phyloP scores from a whole-genome alignment of 2,113 vertebrate species.

The Carassius auratus region DNA sequence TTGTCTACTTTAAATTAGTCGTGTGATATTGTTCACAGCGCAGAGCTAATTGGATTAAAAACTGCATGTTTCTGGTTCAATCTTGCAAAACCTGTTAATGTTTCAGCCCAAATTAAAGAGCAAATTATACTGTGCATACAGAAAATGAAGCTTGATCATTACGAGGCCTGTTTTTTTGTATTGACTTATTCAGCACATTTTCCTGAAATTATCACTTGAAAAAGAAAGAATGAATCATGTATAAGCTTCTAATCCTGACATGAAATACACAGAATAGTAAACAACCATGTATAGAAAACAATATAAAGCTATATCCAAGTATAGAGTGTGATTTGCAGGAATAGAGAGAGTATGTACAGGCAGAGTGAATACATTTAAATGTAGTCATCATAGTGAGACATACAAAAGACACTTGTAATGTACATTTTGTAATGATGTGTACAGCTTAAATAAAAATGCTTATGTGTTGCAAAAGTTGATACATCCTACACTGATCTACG shows the following conservation, averaged over 20 bases:
- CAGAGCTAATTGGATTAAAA: not conserved
- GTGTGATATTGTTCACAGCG: not conserved
- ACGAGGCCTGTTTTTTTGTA: not conserved
- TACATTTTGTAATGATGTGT: constrained; percentile 33
- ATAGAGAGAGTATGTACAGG: not conserved
- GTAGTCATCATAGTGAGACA: not conserved
- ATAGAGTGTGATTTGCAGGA: not conserved
- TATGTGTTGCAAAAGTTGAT: not conserved
- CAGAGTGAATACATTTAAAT: not conserved
- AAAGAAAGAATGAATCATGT: not conserved
- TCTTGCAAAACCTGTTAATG: not conserved
- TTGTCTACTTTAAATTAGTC: not conserved
- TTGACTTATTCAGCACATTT: not conserved
- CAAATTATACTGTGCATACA: not conserved
- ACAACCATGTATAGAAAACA: not conserved
- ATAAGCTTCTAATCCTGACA: not conserved
- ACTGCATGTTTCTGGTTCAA: not conserved
- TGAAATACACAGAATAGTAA: not conserved
- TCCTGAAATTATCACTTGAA: not conserved
- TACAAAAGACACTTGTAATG: not conserved
- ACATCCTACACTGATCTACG: not conserved
- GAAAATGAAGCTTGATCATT: not conserved
- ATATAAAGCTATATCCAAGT: not conserved
- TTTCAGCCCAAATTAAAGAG: not conserved
- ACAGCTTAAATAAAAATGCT: constrained; percentile 14